A percentile compares a stretch with the other conserved stretches of the same genome.
Conservation (phyloP, 2,888 invertebrate genomes). For the Timandra comae region DNA sequence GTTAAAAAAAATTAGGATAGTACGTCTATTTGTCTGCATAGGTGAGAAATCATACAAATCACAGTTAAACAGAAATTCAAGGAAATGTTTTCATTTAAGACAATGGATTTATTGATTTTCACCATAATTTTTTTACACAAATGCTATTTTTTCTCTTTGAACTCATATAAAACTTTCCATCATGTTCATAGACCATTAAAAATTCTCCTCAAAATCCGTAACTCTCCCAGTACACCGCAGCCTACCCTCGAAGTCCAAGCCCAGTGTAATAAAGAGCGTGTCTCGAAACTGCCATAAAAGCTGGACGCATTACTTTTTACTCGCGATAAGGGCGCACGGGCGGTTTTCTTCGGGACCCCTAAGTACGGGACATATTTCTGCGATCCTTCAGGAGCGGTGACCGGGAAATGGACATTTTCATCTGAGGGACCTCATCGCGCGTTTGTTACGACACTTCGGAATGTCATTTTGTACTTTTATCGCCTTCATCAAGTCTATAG, state of each 20-base stretch:
- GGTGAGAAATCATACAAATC: too few relatives aligned
- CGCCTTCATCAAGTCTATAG: not conserved
- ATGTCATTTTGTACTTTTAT: constrained; percentile 16
- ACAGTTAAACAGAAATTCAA: too few relatives aligned
- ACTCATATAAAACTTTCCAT: too few relatives aligned
- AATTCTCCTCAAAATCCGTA: too few relatives aligned
- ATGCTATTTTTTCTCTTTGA: too few relatives aligned
- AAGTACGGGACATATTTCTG: constrained; percentile 45
- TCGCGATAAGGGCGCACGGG: constrained; percentile 59
- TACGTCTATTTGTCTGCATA: too few relatives aligned
- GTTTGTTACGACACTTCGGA: constrained; percentile 17
- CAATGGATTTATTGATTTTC: too few relatives aligned
- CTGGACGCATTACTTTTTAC: constrained; percentile 75
- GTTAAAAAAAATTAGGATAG: too few relatives aligned
- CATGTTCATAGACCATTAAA: too few relatives aligned
- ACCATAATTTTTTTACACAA: too few relatives aligned
- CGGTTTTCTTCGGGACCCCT: constrained; percentile 34
- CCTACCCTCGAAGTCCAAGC: constrained; percentile 32
- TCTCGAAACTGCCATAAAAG: constrained; percentile 75
- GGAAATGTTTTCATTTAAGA: too few relatives aligned
- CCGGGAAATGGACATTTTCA: constrained; percentile 44
- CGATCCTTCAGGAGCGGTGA: constrained; percentile 34
- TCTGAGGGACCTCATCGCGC: constrained; percentile 11
- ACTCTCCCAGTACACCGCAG: constrained; percentile 25
- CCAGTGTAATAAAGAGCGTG: constrained; percentile 73